Conservation (phyloP, 2,888 invertebrate species). For the Amphimallon solstitiale region DNA sequence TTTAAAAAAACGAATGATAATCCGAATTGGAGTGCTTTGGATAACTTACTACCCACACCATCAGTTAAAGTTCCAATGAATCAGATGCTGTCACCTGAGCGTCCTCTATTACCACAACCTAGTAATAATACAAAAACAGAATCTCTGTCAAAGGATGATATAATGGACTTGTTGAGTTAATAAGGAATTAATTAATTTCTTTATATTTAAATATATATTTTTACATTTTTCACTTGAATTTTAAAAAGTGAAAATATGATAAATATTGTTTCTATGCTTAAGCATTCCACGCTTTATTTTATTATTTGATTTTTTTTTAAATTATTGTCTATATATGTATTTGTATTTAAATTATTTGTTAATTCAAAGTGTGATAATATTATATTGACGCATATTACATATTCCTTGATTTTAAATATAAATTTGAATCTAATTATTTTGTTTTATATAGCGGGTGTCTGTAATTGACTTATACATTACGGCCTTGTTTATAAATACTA, state of each 20-base stretch:
- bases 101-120: conserved; percentile 50
- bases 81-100: conserved; percentile 56
- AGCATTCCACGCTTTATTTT: background rate
- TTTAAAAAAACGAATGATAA: conserved; percentile 22
- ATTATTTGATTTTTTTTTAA: background rate
- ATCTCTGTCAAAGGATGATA: conserved; percentile 71
- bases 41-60: conserved; percentile 65
- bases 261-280: background rate
- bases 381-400: too few relatives aligned
- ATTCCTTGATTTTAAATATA: too few relatives aligned
- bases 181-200: background rate
- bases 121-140: conserved; percentile 60
- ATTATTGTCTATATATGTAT: too few relatives aligned
- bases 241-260: too few relatives aligned
- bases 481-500: too few relatives aligned
- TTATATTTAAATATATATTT: background rate
- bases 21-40: conserved; percentile 70
- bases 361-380: conserved; percentile 21
- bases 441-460: too few relatives aligned
- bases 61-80: conserved; percentile 60
- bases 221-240: background rate
- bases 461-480: too few relatives aligned
- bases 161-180: conserved; percentile 77
- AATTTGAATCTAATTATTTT: background rate
- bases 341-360: background rate